Base-by-base conservation (phyloP, 2,113 vertebrate species). In the Triplophysa tibetana region DNA sequence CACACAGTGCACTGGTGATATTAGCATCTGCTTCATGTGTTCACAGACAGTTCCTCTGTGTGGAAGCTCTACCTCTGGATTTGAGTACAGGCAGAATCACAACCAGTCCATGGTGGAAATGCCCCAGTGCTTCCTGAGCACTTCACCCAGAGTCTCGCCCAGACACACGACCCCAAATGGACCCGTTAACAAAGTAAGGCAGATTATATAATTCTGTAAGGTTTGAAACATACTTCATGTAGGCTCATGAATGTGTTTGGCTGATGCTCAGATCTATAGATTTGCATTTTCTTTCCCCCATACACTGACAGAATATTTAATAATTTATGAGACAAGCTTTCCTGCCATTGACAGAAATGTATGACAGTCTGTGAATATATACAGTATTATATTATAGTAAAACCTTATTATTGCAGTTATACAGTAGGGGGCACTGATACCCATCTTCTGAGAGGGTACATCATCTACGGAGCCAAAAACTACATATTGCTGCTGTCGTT, bases 11-110 rank as follows among this genome's bases (percentile, higher is more conserved):
- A 58, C 29, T 50, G 52, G 19, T 60, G 43, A 60, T 50, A 69
- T 23, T 17, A 17, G 50, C 58, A 54, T 58, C 78, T 60, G 24
- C 24, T 24, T 14, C 23, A 63, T 50, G 48, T 70, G 50, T 77
- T 45, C 48, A 50, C 92, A 99, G 97, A 93, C 94, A 85, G 92
- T 96, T 85, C 89, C 95, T 24, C 78, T 95, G 87, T 91, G 88
- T 81, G 93, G 91, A 14, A 90, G 90, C 80, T 83, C 94, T 58
- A 89, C 84, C 79, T 78, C 91, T 54, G 89, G 88, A 4, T 92
- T 94, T 86, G 89, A 88, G 81, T 79, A 68, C 77, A 73, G 76
- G 50, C 92, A 2, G 91, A 93, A 84, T 24, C 94, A 94, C 85
- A 93, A 90, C 86, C 91, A 92, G 21, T 85, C 88, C 1, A 88